These are phyloP conservation scores for Premnoplex brunnescens DNA, from an alignment of 2,797 vertebrate species.

Conservation along the genomic window DNA sequence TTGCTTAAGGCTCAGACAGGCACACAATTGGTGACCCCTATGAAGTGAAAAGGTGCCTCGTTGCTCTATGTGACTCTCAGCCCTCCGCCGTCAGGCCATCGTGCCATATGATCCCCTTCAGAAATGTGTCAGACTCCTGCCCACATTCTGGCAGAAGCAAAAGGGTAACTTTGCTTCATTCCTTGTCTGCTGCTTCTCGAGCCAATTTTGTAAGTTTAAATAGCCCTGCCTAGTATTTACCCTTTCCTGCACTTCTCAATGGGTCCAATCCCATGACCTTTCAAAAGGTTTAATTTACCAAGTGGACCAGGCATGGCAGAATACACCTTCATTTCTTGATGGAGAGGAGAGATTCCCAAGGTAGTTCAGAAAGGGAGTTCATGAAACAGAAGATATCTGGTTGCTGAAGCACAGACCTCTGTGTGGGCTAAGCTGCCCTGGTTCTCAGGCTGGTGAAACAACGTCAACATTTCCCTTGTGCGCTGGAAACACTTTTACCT, in stretches of 20 bases:
- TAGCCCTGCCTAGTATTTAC: background rate
- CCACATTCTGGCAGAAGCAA: conserved; percentile 7
- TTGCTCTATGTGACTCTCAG: background rate
- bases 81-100: background rate
- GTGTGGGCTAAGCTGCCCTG: background rate
- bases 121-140: conserved; percentile 5
- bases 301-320: background rate
- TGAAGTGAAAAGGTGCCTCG: background rate
- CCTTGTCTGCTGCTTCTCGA: background rate
- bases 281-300: background rate
- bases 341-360: background rate
- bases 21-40: background rate
- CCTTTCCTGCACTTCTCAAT: background rate
- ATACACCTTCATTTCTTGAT: background rate
- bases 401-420: background rate
- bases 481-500: background rate
- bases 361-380: background rate
- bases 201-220: background rate
- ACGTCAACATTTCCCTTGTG: conserved; percentile 4
- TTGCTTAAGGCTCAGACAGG: background rate
- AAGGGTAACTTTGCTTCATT: conserved; percentile 8
- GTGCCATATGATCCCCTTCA: background rate
- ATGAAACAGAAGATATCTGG: background rate
- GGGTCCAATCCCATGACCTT: background rate
- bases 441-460: background rate